Conservation (phyloP, 2,113 vertebrate species). For the Mixornis gularis region DNA sequence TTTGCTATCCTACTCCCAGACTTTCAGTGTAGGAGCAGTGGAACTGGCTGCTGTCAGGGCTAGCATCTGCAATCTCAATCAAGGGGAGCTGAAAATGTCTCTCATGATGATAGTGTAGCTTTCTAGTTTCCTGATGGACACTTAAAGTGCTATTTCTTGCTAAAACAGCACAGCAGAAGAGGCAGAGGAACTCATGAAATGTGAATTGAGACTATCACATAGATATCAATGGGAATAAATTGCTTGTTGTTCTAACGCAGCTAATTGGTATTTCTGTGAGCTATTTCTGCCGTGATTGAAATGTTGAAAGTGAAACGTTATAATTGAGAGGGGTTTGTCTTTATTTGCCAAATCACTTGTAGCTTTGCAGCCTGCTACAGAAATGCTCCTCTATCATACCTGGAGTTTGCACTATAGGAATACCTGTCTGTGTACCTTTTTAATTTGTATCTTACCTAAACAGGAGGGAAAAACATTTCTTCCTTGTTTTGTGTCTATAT, state of each 20-base stretch:
- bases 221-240: neutral
- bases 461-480: neutral
- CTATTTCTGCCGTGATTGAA: neutral
- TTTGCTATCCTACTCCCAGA: neutral
- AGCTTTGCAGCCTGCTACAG: neutral
- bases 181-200: neutral
- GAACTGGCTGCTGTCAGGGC: neutral
- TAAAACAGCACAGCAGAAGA: neutral
- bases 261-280: neutral
- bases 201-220: neutral
- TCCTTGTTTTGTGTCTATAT: neutral
- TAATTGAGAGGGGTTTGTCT: neutral
- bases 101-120: neutral
- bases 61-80: neutral
- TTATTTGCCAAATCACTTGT: neutral
- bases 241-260: neutral
- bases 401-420: neutral
- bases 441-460: neutral
- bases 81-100: neutral
- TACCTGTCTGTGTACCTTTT: neutral
- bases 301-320: neutral
- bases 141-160: neutral
- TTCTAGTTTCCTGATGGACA: neutral
- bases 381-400: neutral
- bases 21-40: neutral